Evolutionary conservation across 2,888 invertebrate genomes (phyloP), one percentile per base, ranked within the genome.

Genomic region (Amphipyra tragopoginis): DNA sequence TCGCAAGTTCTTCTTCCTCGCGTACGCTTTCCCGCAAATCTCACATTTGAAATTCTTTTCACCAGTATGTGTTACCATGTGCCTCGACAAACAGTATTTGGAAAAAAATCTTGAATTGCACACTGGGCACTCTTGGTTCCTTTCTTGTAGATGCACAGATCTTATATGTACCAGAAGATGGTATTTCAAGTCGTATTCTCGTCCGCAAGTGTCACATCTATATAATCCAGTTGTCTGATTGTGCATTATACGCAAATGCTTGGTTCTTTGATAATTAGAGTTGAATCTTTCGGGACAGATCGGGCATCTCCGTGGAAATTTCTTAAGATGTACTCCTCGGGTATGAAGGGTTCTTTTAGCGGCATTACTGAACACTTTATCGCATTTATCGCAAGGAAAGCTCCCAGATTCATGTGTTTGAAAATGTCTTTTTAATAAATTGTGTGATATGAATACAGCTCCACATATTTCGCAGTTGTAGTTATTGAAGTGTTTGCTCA

Each of bases 11-110:
- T 86, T 89, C 43, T 77, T 85, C 26, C 90, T 86, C 1, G 92
- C 88, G 54, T 92, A 95, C 1, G 91, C 87, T 63, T 95, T 95
- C 0, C 92, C 90, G 60, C 95, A 95, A 0, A 93, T 59, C 0
- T 85, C 87, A 70, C 95, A 95, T 54, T 92, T 92, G 43, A 90
- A 95, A 63, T 90, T 95, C 52, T 93, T 93, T 43, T 95, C 94
- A 0, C 94, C 95, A 0, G 93, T 93, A 57, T 95, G 95, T 11
- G 91, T 91, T 5, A 93, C 75, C 93, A 95, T 94, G 43, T 95
- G 95, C 11, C 94, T 88, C 0, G 92, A 90, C 0, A 95, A 83
- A 52, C 90, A 84, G 49, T 89, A 87, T 58, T 90, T 93, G 0
- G 90, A 87, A 65, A 92, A 92, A 66, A 93, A 93, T 55, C 90